A percentile compares a stretch with the other conserved stretches of the same genome.
Evolutionary conservation across 1,140 invertebrate genomes (phyloP).

Genomic region (Catajapyx aquilonaris): DNA sequence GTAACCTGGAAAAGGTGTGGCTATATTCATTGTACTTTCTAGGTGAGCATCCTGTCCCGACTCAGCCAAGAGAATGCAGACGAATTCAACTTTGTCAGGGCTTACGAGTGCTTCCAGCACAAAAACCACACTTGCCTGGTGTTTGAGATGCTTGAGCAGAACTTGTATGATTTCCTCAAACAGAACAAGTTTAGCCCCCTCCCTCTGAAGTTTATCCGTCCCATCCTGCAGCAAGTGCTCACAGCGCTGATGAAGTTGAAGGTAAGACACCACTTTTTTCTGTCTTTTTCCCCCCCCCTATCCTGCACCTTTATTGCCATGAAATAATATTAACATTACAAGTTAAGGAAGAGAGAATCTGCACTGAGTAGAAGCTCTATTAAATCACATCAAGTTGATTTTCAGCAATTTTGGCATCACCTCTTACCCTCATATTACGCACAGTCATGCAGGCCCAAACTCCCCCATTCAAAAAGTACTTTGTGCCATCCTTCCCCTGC

Average conservation of each 20-base stretch:
- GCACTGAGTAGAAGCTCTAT: no score
- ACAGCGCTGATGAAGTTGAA: constrained; percentile 95
- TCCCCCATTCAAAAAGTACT: no score
- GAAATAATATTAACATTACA: no score
- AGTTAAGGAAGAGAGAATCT: no score
- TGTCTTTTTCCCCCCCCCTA: constrained; percentile 1
- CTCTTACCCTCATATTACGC: no score
- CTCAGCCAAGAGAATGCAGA: constrained; percentile 98
- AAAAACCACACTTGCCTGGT: constrained; percentile 99
- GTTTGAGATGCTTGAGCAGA: constrained; percentile 99
- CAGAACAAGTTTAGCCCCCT: constrained; percentile 98
- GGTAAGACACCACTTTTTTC: constrained; percentile 33
- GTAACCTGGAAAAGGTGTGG: neutral
- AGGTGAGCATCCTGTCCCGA: constrained; percentile 88
- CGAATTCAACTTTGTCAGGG: constrained; percentile 98
- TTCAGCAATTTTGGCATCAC: no score
- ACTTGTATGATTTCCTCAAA: constrained; percentile 98
- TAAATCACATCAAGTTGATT: no score
- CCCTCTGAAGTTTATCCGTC: constrained; percentile 93
- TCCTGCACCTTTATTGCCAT: no score
- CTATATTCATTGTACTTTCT: constrained; percentile 10
- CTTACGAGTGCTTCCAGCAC: constrained; percentile 98
- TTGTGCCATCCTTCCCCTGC: no score
- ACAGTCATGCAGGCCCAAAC: no score
- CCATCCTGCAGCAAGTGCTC: constrained; percentile 95